Evolutionary conservation across 1,140 invertebrate genomes (phyloP).

Genomic region (Papilio dardanus): DNA sequence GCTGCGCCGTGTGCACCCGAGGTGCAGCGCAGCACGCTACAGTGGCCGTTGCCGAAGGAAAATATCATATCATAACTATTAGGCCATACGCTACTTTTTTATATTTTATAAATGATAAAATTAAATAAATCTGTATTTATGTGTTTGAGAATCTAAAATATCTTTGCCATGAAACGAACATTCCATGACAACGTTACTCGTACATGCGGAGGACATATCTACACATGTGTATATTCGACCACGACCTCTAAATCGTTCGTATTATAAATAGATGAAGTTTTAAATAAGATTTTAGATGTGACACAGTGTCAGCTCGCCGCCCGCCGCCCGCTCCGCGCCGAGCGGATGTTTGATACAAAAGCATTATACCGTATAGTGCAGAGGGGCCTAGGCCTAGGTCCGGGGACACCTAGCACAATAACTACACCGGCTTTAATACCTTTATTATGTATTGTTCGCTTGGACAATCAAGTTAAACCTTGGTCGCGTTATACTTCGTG

Average conservation of each 20-base stretch:
- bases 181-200: not conserved
- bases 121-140: too few species aligned
- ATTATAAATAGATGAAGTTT: slow-evolving; percentile 8
- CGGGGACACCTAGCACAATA: not conserved
- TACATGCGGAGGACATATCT: not conserved
- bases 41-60: too few species aligned
- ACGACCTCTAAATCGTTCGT: not conserved
- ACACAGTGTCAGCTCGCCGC: not conserved
- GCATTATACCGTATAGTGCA: not conserved
- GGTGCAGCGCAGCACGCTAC: too few species aligned
- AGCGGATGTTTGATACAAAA: not conserved
- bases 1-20: too few species aligned
- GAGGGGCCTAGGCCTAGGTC: not conserved
- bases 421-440: not conserved
- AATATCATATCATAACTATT: too few species aligned
- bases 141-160: slow-evolving; percentile 1
- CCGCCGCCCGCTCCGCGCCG: not conserved
- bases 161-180: not conserved
- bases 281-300: slow-evolving; percentile 2
- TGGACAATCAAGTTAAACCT: too few species aligned
- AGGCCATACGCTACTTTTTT: too few species aligned
- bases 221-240: not conserved
- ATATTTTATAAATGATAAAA: too few species aligned
- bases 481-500: too few species aligned
- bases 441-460: too few species aligned